These are phyloP conservation scores for Phoeniculus purpureus DNA, from an alignment of 2,797 vertebrate species.

Conservation along the genomic window DNA sequence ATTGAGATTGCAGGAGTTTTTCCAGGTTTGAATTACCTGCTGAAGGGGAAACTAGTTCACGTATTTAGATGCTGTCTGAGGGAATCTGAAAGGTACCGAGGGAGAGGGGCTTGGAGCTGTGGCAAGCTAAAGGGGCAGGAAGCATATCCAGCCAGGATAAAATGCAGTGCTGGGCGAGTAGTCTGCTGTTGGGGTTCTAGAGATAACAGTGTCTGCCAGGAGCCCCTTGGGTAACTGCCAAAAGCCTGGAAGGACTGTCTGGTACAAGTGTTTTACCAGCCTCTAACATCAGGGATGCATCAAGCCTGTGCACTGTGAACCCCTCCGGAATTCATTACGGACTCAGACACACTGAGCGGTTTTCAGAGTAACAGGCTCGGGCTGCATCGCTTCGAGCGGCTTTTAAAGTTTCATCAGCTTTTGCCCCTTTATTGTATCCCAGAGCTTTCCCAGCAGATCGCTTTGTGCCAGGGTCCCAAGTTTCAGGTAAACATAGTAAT, in stretches of 20 bases:
- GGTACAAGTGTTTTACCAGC: constrained; percentile 6
- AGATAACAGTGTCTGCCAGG: not conserved
- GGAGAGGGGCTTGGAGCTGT: not conserved
- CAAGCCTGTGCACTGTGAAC: not conserved
- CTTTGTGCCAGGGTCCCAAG: not conserved
- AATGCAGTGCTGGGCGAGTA: not conserved
- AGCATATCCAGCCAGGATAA: not conserved
- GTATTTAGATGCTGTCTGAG: not conserved
- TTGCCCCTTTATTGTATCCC: not conserved
- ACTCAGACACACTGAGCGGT: not conserved
- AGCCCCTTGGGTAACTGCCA: not conserved
- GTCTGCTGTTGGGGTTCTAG: not conserved
- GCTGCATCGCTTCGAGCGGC: not conserved
- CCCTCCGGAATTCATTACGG: constrained; percentile 20
- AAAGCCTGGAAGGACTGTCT: not conserved
- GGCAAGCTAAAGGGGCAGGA: not conserved
- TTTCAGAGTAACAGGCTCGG: not conserved
- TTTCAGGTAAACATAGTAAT: constrained; percentile 37
- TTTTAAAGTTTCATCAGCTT: not conserved
- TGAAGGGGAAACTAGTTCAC: not conserved
- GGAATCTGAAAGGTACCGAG: not conserved
- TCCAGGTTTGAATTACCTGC: not conserved
- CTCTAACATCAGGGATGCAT: constrained; percentile 16
- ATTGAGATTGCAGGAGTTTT: not conserved
- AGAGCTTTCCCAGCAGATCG: constrained; percentile 11